Percentiles rank a stretch among this genome's conserved stretches.
These are phyloP conservation scores for Synodontis membranacea DNA, from an alignment of 2,113 vertebrate species.

Conservation along the genomic window DNA sequence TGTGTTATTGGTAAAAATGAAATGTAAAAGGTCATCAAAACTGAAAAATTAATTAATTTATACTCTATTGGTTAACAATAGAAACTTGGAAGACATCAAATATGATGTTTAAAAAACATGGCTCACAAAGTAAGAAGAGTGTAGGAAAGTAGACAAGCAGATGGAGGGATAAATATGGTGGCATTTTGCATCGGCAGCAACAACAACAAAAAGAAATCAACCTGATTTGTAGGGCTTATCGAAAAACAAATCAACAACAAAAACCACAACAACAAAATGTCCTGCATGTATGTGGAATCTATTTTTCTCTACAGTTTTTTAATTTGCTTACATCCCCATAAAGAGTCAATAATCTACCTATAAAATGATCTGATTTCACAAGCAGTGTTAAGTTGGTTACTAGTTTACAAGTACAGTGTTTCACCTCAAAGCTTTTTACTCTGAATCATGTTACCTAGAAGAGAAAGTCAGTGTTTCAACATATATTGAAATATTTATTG, in stretches of 20 bases:
- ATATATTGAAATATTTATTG: background rate
- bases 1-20: too few relatives aligned
- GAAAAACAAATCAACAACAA: too few relatives aligned
- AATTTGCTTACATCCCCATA: background rate
- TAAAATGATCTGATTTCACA: background rate
- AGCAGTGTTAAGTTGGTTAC: background rate
- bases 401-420: too few relatives aligned
- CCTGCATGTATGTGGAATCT: background rate
- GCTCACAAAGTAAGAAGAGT: too few relatives aligned
- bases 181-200: conserved; percentile 2
- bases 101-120: too few relatives aligned
- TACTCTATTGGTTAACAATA: too few relatives aligned
- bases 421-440: background rate
- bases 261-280: too few relatives aligned
- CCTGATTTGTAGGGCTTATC: background rate
- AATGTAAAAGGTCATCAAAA: background rate
- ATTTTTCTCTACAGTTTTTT: background rate
- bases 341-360: background rate
- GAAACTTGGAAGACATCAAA: too few relatives aligned
- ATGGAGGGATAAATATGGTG: too few relatives aligned
- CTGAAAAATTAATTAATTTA: too few relatives aligned
- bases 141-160: too few relatives aligned
- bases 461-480: background rate
- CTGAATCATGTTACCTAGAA: background rate
- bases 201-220: background rate